Conservation (phyloP, 2,888 invertebrate genomes). For the Quadroppia sp. region DNA sequence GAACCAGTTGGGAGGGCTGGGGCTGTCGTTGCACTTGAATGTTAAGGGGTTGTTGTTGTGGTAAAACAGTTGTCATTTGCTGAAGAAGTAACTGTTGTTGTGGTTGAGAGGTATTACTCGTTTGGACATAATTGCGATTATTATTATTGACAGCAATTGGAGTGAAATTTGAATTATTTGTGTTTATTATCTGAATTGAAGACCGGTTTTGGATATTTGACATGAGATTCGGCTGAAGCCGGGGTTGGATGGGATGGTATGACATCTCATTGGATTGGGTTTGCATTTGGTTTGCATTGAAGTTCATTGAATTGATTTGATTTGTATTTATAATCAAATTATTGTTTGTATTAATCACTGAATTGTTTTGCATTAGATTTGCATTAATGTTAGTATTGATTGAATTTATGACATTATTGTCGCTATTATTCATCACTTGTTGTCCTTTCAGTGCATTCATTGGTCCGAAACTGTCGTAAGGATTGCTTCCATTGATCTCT, state of each 20-base stretch:
- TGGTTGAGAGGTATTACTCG: not conserved
- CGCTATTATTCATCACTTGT: not conserved
- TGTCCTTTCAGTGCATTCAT: not conserved
- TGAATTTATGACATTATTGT: constrained; percentile 2
- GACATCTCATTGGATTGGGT: constrained; percentile 12
- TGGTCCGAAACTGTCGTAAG: not conserved
- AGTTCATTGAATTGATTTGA: not conserved
- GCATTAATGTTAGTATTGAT: not conserved
- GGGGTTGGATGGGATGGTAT: constrained; percentile 27
- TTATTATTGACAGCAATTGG: constrained; percentile 9
- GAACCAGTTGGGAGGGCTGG: not conserved
- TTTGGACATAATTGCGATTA: not conserved
- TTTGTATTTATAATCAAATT: constrained; percentile 11
- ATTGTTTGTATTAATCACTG: constrained; percentile 18
- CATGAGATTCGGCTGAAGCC: constrained; percentile 33
- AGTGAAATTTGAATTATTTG: not conserved
- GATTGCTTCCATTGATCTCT: constrained; percentile 15
- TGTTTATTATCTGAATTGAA: constrained; percentile 4
- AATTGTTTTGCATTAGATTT: not conserved
- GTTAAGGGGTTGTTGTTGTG: not conserved
- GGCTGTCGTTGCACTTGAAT: not conserved
- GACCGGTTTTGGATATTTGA: constrained; percentile 27
- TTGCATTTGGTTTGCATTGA: not conserved
- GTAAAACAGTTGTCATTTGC: not conserved
- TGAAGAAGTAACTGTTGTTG: constrained; percentile 18